Conservation (phyloP, 2,113 vertebrate species). For the Sceloporus undulatus region DNA sequence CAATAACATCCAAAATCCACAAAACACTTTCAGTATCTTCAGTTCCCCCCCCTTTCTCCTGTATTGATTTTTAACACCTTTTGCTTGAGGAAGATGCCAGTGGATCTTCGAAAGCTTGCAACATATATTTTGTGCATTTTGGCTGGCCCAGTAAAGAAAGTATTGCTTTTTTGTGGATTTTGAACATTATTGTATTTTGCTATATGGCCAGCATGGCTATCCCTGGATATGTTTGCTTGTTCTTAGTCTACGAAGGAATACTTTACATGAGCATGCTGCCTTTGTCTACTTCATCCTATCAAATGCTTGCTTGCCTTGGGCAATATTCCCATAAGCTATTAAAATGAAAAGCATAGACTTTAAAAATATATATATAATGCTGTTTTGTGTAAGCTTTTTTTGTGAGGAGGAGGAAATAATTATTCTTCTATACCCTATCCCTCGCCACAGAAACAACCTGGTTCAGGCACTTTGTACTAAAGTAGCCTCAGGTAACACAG, state of each 20-base stretch:
- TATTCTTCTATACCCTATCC: background rate
- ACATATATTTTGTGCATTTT: too few relatives aligned
- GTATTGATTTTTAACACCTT: too few relatives aligned
- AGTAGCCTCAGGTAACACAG: background rate
- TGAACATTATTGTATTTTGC: too few relatives aligned
- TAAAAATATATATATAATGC: background rate
- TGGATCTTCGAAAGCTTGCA: too few relatives aligned
- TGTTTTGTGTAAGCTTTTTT: constrained; percentile 1
- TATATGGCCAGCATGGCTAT: too few relatives aligned
- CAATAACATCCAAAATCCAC: too few relatives aligned
- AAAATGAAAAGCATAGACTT: background rate
- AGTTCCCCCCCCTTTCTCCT: too few relatives aligned
- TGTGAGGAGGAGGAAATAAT: background rate
- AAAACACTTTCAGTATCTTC: too few relatives aligned
- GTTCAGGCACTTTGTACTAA: background rate
- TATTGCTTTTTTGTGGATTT: too few relatives aligned
- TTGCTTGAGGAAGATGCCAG: too few relatives aligned
- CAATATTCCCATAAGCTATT: background rate
- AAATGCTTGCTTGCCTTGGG: background rate
- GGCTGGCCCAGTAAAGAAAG: too few relatives aligned
- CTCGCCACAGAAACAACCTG: background rate
- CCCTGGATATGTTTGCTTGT: too few relatives aligned
- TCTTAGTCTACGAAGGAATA: background rate
- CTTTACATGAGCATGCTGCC: background rate
- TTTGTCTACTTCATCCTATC: background rate